phyloP scores from a whole-genome alignment of 2,888 invertebrate species.

The Erebia epiphron region DNA sequence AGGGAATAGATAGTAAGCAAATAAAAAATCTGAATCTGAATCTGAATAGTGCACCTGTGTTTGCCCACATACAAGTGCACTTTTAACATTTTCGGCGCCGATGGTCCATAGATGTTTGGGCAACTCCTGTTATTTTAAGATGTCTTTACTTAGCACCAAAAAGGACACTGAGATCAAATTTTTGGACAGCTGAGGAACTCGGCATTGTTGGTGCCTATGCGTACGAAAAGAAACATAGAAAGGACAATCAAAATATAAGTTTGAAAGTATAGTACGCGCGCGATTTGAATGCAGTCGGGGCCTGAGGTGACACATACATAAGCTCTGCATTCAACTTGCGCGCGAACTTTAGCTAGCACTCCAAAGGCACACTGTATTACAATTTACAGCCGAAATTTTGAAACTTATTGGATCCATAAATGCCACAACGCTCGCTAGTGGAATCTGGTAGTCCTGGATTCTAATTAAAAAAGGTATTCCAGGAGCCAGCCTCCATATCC shows the following conservation, averaged over 20 bases:
- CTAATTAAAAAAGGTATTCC: slow-evolving; percentile 87
- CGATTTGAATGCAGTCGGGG: too few species aligned
- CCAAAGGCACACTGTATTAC: slow-evolving; percentile 84
- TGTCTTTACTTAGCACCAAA: slow-evolving; percentile 85
- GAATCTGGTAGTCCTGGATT: slow-evolving; percentile 83
- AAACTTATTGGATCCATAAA: slow-evolving; percentile 86
- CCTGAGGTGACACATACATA: too few species aligned
- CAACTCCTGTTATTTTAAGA: slow-evolving; percentile 65
- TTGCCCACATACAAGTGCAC: too few species aligned
- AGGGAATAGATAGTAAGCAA: too few species aligned
- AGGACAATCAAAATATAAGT: slow-evolving; percentile 85
- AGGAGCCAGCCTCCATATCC: slow-evolving; percentile 87
- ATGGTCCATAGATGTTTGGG: too few species aligned
- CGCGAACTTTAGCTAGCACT: slow-evolving; percentile 77
- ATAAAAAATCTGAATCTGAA: too few species aligned
- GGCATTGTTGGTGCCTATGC: slow-evolving; percentile 87
- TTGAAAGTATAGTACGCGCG: slow-evolving; percentile 66
- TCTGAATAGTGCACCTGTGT: too few species aligned
- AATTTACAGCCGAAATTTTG: slow-evolving; percentile 71
- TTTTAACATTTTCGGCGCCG: too few species aligned
- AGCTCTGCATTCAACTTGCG: too few species aligned
- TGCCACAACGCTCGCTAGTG: slow-evolving; percentile 81
- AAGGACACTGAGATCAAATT: slow-evolving; percentile 88
- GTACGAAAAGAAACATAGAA: slow-evolving; percentile 84
- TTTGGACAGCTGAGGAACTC: slow-evolving; percentile 92